Conservation (phyloP, 2,797 vertebrate species). For the Aselliscus stoliczkanus region DNA sequence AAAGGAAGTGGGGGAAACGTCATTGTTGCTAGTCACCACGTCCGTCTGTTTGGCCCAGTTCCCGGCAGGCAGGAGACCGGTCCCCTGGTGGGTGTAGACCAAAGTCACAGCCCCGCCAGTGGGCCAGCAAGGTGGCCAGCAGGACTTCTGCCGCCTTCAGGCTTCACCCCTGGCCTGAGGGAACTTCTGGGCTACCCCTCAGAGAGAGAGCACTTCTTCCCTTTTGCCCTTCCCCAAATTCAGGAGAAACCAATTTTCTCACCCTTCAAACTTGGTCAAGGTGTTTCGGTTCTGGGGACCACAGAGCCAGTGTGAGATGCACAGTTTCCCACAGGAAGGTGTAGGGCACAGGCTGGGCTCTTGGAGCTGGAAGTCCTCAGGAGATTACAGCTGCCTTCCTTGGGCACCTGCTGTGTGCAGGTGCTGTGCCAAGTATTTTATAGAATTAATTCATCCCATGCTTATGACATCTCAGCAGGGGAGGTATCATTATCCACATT, state of each 20-base stretch:
- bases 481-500: not conserved
- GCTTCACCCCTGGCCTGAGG: not conserved
- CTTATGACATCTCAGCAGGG: not conserved
- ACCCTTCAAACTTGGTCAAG: not conserved
- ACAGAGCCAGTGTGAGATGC: not conserved
- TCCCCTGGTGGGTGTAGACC: not conserved
- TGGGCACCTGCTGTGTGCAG: not conserved
- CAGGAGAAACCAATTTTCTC: not conserved
- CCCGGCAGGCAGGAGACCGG: conserved; percentile 19
- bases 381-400: not conserved
- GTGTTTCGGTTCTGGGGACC: not conserved
- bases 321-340: not conserved
- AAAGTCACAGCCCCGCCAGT: not conserved
- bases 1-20: conserved; percentile 51
- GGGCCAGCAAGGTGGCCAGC: not conserved
- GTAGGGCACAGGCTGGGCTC: not conserved
- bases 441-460: not conserved
- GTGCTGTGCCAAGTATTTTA: not conserved
- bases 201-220: not conserved
- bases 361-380: not conserved
- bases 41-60: conserved; percentile 22
- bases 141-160: not conserved
- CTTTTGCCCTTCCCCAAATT: not conserved
- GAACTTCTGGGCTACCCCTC: not conserved
- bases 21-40: not conserved